A percentile compares a stretch with the other conserved stretches of the same genome.
Evolutionary conservation across 2,113 vertebrate species (phyloP).

Genomic region (Podarcis muralis): DNA sequence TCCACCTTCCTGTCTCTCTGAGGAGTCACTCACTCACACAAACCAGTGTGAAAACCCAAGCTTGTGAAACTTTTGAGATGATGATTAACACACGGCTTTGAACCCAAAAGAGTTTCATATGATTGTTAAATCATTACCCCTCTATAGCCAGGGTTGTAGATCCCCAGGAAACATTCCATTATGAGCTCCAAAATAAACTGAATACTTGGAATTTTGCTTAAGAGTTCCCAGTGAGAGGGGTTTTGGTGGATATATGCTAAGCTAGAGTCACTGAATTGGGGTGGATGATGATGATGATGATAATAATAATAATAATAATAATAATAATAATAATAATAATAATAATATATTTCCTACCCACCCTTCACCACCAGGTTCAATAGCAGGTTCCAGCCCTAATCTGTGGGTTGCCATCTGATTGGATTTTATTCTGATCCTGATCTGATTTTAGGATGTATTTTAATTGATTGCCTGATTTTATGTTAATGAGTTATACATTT

Average conservation of each 20-base stretch:
- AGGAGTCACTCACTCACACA: constrained; percentile 8
- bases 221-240: not conserved
- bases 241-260: not conserved
- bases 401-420: too few species aligned
- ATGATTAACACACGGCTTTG: not conserved
- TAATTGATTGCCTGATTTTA: too few species aligned
- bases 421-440: too few species aligned
- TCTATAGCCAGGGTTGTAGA: not conserved
- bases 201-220: not conserved
- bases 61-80: not conserved
- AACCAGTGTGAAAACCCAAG: not conserved
- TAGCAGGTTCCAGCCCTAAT: too few species aligned
- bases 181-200: not conserved
- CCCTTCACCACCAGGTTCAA: too few species aligned
- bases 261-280: not conserved
- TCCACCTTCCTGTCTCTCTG: constrained; percentile 39
- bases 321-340: too few species aligned
- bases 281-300: not conserved
- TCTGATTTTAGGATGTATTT: too few species aligned
- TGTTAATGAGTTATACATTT: too few species aligned
- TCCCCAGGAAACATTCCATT: not conserved
- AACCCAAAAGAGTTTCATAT: not conserved
- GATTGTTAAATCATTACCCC: not conserved
- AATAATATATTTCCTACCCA: too few species aligned
- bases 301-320: too few species aligned